Conservation (phyloP, 2,888 invertebrate genomes). For the Pachycephus smyrnensis region DNA sequence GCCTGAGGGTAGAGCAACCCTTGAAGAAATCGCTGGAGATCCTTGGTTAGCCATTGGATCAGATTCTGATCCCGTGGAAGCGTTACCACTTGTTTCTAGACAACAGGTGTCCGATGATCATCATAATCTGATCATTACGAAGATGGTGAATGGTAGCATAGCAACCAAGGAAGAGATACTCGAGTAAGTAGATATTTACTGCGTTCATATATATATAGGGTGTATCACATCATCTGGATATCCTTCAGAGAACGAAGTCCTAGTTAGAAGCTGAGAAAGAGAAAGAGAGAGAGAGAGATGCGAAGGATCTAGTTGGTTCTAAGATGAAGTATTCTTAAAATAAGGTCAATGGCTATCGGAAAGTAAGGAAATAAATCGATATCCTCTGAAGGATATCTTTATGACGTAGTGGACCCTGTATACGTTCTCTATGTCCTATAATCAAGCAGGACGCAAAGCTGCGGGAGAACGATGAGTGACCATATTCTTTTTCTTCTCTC, state of each 20-base stretch:
- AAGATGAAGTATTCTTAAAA: background rate
- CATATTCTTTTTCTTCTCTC: slow-evolving; percentile 9
- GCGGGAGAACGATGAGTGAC: background rate
- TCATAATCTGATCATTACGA: slow-evolving; percentile 90
- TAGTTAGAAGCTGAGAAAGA: background rate
- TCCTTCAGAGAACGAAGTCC: background rate
- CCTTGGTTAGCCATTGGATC: slow-evolving; percentile 80
- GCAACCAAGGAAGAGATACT: slow-evolving; percentile 94
- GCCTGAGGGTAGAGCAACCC: slow-evolving; percentile 89
- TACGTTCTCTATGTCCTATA: slow-evolving; percentile 1
- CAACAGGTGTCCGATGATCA: slow-evolving; percentile 94
- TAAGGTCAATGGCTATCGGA: background rate
- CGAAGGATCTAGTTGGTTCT: background rate
- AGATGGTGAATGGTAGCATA: slow-evolving; percentile 96
- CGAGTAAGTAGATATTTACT: slow-evolving; percentile 72
- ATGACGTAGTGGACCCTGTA: background rate
- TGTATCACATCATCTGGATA: background rate
- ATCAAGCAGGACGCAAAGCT: background rate
- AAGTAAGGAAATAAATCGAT: background rate
- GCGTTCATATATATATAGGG: background rate
- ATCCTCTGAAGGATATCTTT: background rate
- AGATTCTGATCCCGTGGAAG: slow-evolving; percentile 70
- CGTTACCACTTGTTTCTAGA: slow-evolving; percentile 86
- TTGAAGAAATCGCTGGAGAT: slow-evolving; percentile 89
- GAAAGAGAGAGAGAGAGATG: background rate